These are phyloP conservation scores for Araneus ventricosus DNA, from an alignment of 1,140 invertebrate species.

Conservation along the genomic window DNA sequence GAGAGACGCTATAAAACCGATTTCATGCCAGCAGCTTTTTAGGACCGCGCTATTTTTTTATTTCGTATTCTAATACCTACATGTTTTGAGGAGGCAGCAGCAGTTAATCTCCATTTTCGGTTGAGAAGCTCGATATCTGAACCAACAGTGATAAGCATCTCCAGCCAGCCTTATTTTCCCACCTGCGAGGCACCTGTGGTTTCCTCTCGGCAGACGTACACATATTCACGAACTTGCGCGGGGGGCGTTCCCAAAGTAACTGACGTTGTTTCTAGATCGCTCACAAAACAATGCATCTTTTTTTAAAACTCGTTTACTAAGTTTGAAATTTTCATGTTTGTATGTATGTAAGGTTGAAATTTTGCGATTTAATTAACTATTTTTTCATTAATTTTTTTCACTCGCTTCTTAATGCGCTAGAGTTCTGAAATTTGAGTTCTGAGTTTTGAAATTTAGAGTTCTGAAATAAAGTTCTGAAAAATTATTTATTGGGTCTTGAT, in stretches of 20 bases:
- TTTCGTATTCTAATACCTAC: neutral
- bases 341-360: no score
- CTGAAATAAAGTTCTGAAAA: no score
- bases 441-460: no score
- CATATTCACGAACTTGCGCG: constrained; percentile 1
- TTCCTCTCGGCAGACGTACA: constrained; percentile 24
- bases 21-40: neutral
- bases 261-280: neutral
- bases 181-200: constrained; percentile 9
- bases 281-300: neutral
- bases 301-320: no score
- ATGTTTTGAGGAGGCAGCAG: neutral
- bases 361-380: no score
- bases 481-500: no score
- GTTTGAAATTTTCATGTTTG: no score
- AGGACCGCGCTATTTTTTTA: neutral
- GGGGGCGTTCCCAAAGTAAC: neutral
- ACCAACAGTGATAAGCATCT: constrained; percentile 20
- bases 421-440: no score
- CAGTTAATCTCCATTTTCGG: constrained; percentile 33
- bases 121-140: constrained; percentile 22
- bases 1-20: neutral
- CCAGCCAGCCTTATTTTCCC: constrained; percentile 19
- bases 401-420: no score
- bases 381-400: no score